Conservation (phyloP, 2,113 vertebrate species). For the Percopsis transmontana region DNA sequence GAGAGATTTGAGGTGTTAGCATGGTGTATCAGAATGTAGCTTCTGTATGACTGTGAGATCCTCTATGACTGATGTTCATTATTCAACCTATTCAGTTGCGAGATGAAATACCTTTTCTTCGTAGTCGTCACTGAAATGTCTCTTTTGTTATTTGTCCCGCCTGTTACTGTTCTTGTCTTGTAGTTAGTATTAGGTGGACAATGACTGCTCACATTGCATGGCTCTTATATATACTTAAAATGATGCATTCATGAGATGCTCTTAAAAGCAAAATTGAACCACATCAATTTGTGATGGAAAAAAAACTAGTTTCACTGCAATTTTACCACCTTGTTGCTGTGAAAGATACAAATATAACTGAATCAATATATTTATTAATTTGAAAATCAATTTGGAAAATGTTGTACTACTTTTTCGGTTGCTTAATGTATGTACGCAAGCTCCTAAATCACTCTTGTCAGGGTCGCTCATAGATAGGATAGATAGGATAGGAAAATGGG, state of each 20-base stretch:
- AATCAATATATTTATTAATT: background rate
- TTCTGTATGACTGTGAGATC: conserved; percentile 43
- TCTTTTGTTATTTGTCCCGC: background rate
- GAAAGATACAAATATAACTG: background rate
- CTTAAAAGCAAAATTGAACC: background rate
- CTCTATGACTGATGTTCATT: conserved; percentile 58
- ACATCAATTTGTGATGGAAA: background rate
- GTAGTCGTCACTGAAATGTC: background rate
- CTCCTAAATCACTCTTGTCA: too few species aligned
- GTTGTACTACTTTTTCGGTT: background rate
- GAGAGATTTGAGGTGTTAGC: conserved; percentile 59
- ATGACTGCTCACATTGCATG: background rate
- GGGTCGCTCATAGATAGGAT: background rate
- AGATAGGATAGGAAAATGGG: too few species aligned
- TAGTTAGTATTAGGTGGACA: background rate
- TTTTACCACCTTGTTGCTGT: background rate
- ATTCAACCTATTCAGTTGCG: conserved; percentile 52
- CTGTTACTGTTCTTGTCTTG: background rate
- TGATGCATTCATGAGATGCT: background rate
- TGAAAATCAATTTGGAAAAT: background rate
- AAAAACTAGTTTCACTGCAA: too few species aligned
- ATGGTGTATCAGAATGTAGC: conserved; percentile 53
- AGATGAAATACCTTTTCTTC: conserved; percentile 36
- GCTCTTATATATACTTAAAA: background rate
- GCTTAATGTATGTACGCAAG: background rate